A percentile compares a stretch with the other conserved stretches of the same genome.
Conservation (phyloP, 2,888 invertebrate species). For the Athripsodes cinereus region DNA sequence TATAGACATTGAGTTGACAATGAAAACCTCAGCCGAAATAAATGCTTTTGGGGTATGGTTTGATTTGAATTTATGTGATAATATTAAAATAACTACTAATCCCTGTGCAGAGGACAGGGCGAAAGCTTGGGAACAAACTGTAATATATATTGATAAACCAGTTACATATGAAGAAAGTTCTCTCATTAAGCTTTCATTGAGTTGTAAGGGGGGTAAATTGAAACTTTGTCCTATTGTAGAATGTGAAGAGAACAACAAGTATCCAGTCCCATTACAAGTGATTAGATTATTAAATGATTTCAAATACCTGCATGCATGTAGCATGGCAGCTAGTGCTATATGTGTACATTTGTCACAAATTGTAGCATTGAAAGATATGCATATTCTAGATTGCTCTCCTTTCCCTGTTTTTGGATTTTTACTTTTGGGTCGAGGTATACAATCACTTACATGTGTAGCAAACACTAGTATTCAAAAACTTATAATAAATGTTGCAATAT, state of each 20-base stretch:
- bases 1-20: slow-evolving; percentile 37
- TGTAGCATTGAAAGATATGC: slow-evolving; percentile 33
- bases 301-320: slow-evolving; percentile 41
- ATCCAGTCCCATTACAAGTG: slow-evolving; percentile 34
- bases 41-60: slow-evolving; percentile 70
- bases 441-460: slow-evolving; percentile 43
- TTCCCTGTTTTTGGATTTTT: slow-evolving; percentile 59
- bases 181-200: slow-evolving; percentile 37
- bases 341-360: slow-evolving; percentile 41
- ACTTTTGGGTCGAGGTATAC: slow-evolving; percentile 47
- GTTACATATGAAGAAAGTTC: slow-evolving; percentile 32
- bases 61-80: slow-evolving; percentile 60
- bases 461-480: slow-evolving; percentile 38
- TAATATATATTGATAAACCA: slow-evolving; percentile 55
- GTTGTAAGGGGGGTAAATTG: slow-evolving; percentile 40
- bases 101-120: slow-evolving; percentile 45
- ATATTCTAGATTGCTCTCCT: slow-evolving; percentile 53
- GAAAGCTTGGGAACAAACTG: slow-evolving; percentile 74
- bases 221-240: slow-evolving; percentile 32
- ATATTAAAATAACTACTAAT: slow-evolving; percentile 55
- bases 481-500: slow-evolving; percentile 39
- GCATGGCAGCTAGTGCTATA: slow-evolving; percentile 36
- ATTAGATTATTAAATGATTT: slow-evolving; percentile 48
- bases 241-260: slow-evolving; percentile 32
- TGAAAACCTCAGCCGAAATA: slow-evolving; percentile 46